Percentiles rank a stretch among this genome's conserved stretches.
phyloP scores from a whole-genome alignment of 92 coral and sea anemone genomes.

The Ricordea florida region DNA sequence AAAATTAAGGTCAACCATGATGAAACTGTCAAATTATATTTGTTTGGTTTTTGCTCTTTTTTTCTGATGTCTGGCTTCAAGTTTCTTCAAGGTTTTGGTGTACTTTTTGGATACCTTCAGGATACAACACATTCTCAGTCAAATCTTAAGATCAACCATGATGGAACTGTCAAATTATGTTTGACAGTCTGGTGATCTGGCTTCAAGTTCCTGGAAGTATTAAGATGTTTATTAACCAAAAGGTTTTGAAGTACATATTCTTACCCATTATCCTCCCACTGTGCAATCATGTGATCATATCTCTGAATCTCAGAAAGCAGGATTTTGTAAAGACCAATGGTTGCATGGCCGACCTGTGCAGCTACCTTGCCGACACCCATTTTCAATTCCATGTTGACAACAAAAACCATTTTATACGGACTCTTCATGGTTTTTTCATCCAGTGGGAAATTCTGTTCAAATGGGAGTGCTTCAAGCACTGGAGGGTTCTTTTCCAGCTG shows the following conservation, averaged over 20 bases:
- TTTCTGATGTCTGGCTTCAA: too few species aligned
- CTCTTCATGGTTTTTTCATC: conserved; percentile 27
- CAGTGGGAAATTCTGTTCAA: conserved; percentile 6
- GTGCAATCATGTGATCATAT: conserved; percentile 49
- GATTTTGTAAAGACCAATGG: conserved; percentile 73
- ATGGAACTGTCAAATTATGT: too few species aligned
- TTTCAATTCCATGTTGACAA: conserved; percentile 75
- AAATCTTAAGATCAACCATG: too few species aligned
- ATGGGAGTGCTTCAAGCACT: conserved; percentile 38
- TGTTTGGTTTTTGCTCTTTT: too few species aligned
- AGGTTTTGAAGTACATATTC: conserved; percentile 4
- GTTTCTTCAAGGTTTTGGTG: too few species aligned
- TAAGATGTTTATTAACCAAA: too few species aligned
- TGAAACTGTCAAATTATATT: too few species aligned
- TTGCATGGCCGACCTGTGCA: conserved; percentile 92
- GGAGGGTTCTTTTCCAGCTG: conserved; percentile 3
- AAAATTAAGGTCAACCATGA: too few species aligned
- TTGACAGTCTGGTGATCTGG: background rate
- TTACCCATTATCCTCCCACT: conserved; percentile 90
- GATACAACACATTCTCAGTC: too few species aligned
- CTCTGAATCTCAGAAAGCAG: conserved; percentile 49
- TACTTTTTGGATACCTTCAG: too few species aligned
- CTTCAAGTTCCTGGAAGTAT: too few species aligned
- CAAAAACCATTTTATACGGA: conserved; percentile 89
- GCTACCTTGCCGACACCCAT: conserved; percentile 95